Conservation (phyloP, 2,113 vertebrate genomes). For the Phalacrocorax carbo region DNA sequence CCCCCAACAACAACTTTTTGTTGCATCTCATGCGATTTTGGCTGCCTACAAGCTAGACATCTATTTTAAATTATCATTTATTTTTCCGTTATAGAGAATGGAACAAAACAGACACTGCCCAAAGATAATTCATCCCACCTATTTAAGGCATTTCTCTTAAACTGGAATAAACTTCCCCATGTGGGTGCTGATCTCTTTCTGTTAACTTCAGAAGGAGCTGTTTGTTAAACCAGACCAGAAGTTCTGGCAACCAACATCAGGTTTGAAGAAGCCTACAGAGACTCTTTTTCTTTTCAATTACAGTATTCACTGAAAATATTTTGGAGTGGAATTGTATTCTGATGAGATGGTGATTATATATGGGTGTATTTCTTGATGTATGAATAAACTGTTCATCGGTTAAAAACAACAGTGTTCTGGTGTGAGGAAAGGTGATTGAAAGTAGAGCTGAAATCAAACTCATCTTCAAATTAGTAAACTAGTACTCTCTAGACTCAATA, state of each 20-base stretch:
- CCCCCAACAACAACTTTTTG: background rate
- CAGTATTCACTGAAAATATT: background rate
- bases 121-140: background rate
- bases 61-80: background rate
- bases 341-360: background rate
- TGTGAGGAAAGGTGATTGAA: background rate
- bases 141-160: background rate
- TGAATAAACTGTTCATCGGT: background rate
- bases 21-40: background rate
- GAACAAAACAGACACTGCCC: background rate
- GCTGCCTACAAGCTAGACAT: background rate
- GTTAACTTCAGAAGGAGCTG: background rate
- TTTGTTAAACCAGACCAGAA: background rate
- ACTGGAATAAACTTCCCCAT: background rate
- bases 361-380: background rate
- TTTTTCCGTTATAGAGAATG: background rate
- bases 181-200: background rate
- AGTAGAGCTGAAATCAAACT: background rate
- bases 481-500: background rate
- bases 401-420: background rate
- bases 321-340: background rate
- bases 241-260: background rate
- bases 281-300: background rate
- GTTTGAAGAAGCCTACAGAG: background rate
- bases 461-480: background rate